phyloP scores from a whole-genome alignment of 2,888 invertebrate species.

The Rhagonycha lutea region DNA sequence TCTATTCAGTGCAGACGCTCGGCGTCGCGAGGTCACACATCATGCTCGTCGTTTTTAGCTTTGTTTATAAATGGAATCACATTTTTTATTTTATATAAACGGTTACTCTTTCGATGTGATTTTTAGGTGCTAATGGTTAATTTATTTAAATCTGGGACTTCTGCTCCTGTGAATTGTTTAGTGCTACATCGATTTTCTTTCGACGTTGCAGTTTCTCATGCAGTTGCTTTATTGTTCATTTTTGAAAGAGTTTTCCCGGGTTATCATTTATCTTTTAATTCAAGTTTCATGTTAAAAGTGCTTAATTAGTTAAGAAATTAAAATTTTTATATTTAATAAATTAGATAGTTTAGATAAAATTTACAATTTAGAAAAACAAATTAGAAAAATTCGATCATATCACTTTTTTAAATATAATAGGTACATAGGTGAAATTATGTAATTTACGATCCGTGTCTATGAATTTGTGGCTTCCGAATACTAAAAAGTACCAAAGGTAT shows the following conservation, averaged over 20 bases:
- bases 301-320: not conserved
- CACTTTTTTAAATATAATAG: not conserved
- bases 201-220: not conserved
- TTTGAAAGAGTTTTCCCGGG: not conserved
- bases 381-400: not conserved
- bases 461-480: constrained; percentile 40
- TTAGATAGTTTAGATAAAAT: not conserved
- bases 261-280: not conserved
- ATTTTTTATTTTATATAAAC: not conserved
- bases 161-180: not conserved
- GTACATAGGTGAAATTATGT: not conserved
- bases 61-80: not conserved
- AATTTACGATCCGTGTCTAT: constrained; percentile 31
- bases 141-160: not conserved
- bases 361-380: not conserved
- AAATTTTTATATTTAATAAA: not conserved
- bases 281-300: not conserved
- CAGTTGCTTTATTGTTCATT: not conserved
- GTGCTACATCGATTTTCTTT: constrained; percentile 1
- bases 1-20: not conserved
- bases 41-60: not conserved
- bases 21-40: not conserved
- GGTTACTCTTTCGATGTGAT: not conserved
- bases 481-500: constrained; percentile 37
- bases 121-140: not conserved